Evolutionary conservation across 2,888 invertebrate species (phyloP).

Genomic region (Eustalomyia histrio): DNA sequence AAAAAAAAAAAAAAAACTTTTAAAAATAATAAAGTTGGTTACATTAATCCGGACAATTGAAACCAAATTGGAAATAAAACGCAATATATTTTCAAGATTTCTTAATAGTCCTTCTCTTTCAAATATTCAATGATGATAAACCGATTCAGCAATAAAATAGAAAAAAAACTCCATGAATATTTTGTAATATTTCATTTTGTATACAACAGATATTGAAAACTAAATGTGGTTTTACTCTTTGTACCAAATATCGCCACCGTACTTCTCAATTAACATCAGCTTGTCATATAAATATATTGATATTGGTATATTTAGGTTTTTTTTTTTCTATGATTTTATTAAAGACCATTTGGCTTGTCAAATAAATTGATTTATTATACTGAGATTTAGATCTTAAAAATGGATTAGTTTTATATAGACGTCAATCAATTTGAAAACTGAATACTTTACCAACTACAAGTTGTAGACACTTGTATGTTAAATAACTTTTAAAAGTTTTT

Average conservation of each 20-base stretch:
- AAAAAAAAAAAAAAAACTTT: no score
- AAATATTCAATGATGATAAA: conserved; percentile 34
- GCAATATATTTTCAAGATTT: conserved; percentile 41
- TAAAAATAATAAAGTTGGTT: neutral
- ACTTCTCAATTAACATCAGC: conserved; percentile 37
- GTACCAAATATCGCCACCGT: neutral
- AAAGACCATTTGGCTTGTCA: conserved; percentile 38
- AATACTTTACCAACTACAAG: conserved; percentile 18
- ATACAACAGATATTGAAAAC: neutral
- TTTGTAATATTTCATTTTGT: conserved; percentile 2
- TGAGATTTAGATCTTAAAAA: conserved; percentile 55
- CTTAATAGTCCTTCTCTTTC: neutral
- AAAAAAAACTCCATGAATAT: neutral
- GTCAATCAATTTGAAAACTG: conserved; percentile 41
- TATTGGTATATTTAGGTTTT: conserved; percentile 21
- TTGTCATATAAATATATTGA: neutral
- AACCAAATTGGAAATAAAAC: conserved; percentile 7
- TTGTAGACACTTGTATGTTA: conserved; percentile 25
- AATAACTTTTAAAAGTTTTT: conserved; percentile 47
- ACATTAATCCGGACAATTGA: neutral
- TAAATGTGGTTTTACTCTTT: neutral
- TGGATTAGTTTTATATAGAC: conserved; percentile 46
- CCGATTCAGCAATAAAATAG: conserved; percentile 6
- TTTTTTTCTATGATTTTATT: conserved; percentile 25
- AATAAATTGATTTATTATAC: conserved; percentile 59